Evolutionary conservation across 2,888 invertebrate species (phyloP).

Genomic region (Amphipyra tragopoginis): DNA sequence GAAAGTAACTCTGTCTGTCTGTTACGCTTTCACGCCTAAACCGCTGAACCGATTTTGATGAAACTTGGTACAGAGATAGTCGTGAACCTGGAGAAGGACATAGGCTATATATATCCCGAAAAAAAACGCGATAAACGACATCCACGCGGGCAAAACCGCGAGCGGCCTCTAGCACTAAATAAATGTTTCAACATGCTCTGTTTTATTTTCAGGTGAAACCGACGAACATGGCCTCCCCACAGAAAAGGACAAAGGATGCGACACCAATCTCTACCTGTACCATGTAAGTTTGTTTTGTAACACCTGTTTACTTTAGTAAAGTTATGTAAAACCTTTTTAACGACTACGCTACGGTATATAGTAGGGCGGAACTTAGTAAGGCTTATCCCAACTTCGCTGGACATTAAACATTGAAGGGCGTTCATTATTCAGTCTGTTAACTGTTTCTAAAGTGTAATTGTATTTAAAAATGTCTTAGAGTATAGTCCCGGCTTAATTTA

Average conservation of each 20-base stretch:
- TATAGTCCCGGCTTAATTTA: neutral
- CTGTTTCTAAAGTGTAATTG: conserved; percentile 15
- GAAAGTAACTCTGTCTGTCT: too few species aligned
- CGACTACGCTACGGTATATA: conserved; percentile 4
- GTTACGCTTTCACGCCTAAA: too few species aligned
- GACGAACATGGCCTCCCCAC: conserved; percentile 91
- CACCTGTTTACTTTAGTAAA: conserved; percentile 38
- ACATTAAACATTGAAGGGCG: conserved; percentile 24
- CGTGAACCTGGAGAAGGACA: too few species aligned
- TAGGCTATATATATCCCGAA: too few species aligned
- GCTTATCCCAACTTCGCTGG: conserved; percentile 29
- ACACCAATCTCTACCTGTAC: conserved; percentile 96
- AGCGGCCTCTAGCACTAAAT: neutral
- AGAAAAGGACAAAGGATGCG: conserved; percentile 94
- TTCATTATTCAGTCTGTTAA: conserved; percentile 34
- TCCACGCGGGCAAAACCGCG: too few species aligned
- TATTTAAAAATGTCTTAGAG: neutral
- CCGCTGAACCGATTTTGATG: too few species aligned
- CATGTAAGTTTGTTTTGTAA: conserved; percentile 89
- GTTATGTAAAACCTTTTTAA: conserved; percentile 41
- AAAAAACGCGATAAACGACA: too few species aligned
- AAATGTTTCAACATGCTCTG: conserved; percentile 40
- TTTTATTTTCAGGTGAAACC: conserved; percentile 90
- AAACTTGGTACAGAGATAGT: too few species aligned
- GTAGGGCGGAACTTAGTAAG: conserved; percentile 13